Percentiles rank a stretch among this genome's conserved stretches.
These are phyloP conservation scores for Carettochelys insculpta DNA, from an alignment of 2,113 vertebrate genomes.

Conservation along the genomic window DNA sequence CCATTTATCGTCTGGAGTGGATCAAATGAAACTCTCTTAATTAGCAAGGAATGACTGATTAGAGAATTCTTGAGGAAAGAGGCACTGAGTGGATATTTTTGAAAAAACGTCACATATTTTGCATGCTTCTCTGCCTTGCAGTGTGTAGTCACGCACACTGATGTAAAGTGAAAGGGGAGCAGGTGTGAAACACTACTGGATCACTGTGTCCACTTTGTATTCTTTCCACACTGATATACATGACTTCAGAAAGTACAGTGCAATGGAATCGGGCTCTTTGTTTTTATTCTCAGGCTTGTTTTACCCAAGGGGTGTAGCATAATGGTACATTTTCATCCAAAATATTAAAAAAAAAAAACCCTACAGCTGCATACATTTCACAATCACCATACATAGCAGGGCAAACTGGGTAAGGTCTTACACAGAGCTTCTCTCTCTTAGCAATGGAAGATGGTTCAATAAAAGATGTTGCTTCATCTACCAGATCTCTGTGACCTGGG, in stretches of 20 bases:
- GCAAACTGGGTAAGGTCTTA: not conserved
- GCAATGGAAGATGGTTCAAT: not conserved
- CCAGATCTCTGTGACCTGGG: not conserved
- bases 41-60: not conserved
- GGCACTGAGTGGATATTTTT: not conserved
- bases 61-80: not conserved
- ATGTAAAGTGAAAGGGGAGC: not conserved
- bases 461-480: not conserved
- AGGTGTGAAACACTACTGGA: not conserved
- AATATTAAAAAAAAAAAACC: not conserved
- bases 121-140: not conserved
- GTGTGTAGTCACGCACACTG: conserved; percentile 5
- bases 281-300: conserved; percentile 12
- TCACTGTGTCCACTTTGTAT: not conserved
- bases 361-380: not conserved
- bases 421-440: not conserved
- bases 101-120: not conserved
- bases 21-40: not conserved
- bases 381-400: not conserved
- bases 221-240: not conserved
- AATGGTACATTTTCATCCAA: not conserved
- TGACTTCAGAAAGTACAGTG: conserved; percentile 21
- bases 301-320: not conserved
- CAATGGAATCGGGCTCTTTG: conserved; percentile 14
- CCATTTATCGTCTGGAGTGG: not conserved